Conservation (phyloP, 2,797 vertebrate species). For the Taenioides sp. region DNA sequence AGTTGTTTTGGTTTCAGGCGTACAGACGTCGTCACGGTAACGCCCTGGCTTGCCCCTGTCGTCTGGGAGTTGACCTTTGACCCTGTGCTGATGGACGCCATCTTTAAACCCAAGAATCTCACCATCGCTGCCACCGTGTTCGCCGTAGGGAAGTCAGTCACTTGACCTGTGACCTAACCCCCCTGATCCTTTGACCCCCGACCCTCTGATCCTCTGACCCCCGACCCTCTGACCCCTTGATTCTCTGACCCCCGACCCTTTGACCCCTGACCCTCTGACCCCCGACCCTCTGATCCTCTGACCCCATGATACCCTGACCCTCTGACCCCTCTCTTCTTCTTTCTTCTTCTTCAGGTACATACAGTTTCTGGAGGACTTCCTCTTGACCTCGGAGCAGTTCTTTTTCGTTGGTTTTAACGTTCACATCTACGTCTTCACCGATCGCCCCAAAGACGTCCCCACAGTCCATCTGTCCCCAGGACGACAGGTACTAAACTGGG, state of each 20-base stretch:
- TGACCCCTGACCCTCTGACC: not conserved
- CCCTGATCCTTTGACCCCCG: not conserved
- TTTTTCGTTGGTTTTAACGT: conserved; percentile 61
- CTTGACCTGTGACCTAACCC: not conserved
- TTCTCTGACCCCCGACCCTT: no score
- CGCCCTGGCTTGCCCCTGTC: conserved; percentile 63
- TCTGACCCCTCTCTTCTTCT: not conserved
- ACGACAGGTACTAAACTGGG: not conserved
- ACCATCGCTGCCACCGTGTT: conserved; percentile 58
- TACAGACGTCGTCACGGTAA: conserved; percentile 47
- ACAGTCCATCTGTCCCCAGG: conserved; percentile 2
- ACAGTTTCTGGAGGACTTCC: conserved; percentile 56
- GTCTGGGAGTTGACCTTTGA: conserved; percentile 66
- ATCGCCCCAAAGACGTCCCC: conserved; percentile 31
- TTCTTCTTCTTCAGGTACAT: conserved; percentile 47
- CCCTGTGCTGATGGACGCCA: conserved; percentile 50
- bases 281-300: not conserved
- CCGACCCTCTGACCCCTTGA: not conserved
- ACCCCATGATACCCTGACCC: no score
- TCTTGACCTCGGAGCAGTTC: conserved; percentile 59
- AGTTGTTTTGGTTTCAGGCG: conserved; percentile 23
- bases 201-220: not conserved
- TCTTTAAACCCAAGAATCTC: conserved; percentile 48
- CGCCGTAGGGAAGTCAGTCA: conserved; percentile 62
- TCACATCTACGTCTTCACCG: conserved; percentile 61